phyloP scores from a whole-genome alignment of 2,797 vertebrate genomes.

The Channallabes apus region DNA sequence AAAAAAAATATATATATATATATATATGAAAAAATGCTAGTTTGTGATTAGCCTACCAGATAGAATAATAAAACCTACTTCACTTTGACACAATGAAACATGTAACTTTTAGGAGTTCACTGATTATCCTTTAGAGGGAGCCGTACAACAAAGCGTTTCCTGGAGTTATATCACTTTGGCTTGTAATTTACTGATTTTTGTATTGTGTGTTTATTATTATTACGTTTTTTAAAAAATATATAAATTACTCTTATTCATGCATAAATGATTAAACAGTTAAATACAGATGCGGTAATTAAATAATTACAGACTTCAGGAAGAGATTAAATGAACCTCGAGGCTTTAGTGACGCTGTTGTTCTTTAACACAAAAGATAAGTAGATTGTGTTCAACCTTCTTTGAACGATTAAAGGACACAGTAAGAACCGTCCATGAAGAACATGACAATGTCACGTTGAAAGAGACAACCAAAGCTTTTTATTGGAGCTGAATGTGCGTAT shows the following conservation, averaged over 20 bases:
- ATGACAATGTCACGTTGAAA: neutral
- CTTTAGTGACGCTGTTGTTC: neutral
- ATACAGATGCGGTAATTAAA: neutral
- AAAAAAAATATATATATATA: no score
- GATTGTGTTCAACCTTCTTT: neutral
- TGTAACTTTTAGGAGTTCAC: no score
- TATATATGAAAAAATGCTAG: no score
- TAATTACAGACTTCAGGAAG: neutral
- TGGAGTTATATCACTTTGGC: neutral
- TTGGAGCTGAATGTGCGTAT: neutral
- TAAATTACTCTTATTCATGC: neutral
- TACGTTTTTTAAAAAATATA: neutral
- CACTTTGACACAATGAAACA: no score
- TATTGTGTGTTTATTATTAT: neutral
- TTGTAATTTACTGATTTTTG: neutral
- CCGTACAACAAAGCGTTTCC: no score
- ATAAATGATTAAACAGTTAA: neutral
- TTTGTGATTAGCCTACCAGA: no score
- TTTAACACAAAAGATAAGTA: neutral
- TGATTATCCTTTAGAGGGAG: no score
- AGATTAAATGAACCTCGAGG: neutral
- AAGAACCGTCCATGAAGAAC: neutral
- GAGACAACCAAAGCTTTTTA: neutral
- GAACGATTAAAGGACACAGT: neutral
- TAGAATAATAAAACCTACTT: no score